Percentiles rank a stretch among this genome's conserved stretches.
Evolutionary conservation across 2,113 vertebrate species (phyloP).

Genomic region (Chionis minor): DNA sequence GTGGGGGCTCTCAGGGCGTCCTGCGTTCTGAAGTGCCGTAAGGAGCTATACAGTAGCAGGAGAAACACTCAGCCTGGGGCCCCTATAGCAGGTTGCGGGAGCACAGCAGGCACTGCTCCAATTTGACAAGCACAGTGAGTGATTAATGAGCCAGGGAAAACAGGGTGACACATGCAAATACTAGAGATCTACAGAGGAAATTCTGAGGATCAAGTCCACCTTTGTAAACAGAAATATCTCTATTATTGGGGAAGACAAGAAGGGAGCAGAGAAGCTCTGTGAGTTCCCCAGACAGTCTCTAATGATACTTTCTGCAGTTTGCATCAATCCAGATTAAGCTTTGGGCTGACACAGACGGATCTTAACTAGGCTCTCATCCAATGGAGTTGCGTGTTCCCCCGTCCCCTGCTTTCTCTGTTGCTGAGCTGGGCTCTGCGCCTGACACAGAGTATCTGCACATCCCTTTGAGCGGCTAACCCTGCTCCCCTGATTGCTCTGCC

Average conservation of each 20-base stretch:
- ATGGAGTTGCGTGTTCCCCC: conserved; percentile 10
- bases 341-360: conserved; percentile 53
- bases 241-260: conserved; percentile 56
- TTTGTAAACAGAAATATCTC: conserved; percentile 67
- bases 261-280: conserved; percentile 38
- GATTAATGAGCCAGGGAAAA: conserved; percentile 69
- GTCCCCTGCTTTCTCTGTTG: conserved; percentile 5
- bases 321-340: conserved; percentile 71
- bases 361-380: conserved; percentile 62
- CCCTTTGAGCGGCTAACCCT: conserved; percentile 29
- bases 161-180: conserved; percentile 66
- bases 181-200: conserved; percentile 56
- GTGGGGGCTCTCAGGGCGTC: background rate
- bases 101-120: conserved; percentile 38
- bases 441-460: conserved; percentile 24
- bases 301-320: conserved; percentile 70
- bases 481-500: conserved; percentile 45
- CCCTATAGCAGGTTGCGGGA: conserved; percentile 18
- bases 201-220: conserved; percentile 64
- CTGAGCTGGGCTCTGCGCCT: conserved; percentile 37
- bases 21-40: background rate
- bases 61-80: background rate
- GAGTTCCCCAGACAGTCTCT: conserved; percentile 57
- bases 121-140: conserved; percentile 57
- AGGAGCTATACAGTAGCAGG: background rate